phyloP scores from a whole-genome alignment of 1,140 invertebrate genomes.

The Aporrectodea caliginosa region DNA sequence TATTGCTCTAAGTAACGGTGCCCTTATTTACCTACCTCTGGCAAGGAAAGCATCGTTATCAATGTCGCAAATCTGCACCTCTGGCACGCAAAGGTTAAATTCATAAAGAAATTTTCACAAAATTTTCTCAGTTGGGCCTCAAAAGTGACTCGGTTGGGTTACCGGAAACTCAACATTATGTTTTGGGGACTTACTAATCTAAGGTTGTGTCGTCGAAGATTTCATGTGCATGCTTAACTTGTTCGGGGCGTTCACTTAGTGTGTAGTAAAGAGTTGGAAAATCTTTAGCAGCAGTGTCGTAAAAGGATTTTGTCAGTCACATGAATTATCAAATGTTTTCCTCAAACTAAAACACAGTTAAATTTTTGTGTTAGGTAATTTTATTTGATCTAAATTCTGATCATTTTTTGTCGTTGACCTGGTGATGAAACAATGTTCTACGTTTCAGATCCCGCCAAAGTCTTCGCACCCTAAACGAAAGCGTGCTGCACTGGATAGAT shows the following conservation, averaged over 20 bases:
- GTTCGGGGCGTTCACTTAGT: neutral
- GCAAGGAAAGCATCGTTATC: too few relatives aligned
- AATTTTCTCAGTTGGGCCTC: too few relatives aligned
- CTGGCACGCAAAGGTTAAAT: too few relatives aligned
- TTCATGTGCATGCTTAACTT: neutral
- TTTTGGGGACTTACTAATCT: too few relatives aligned
- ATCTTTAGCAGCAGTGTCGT: neutral
- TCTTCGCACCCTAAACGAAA: constrained; percentile 76
- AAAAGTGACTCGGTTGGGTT: too few relatives aligned
- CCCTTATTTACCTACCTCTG: too few relatives aligned
- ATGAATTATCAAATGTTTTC: neutral
- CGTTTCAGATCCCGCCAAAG: constrained; percentile 58
- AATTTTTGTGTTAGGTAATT: neutral
- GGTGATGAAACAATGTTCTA: neutral
- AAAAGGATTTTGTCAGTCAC: neutral
- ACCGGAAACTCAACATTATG: too few relatives aligned
- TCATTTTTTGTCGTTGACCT: neutral
- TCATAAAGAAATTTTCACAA: too few relatives aligned
- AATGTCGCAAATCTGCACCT: too few relatives aligned
- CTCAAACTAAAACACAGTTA: neutral
- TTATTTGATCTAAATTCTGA: neutral
- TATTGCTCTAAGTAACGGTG: too few relatives aligned
- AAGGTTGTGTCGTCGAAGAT: neutral
- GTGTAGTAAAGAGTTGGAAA: neutral
- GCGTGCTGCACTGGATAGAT: constrained; percentile 80